Evolutionary conservation across 2,113 vertebrate genomes (phyloP), one percentile per base, ranked within the genome.

Genomic region (Notarius quadriscutis): DNA sequence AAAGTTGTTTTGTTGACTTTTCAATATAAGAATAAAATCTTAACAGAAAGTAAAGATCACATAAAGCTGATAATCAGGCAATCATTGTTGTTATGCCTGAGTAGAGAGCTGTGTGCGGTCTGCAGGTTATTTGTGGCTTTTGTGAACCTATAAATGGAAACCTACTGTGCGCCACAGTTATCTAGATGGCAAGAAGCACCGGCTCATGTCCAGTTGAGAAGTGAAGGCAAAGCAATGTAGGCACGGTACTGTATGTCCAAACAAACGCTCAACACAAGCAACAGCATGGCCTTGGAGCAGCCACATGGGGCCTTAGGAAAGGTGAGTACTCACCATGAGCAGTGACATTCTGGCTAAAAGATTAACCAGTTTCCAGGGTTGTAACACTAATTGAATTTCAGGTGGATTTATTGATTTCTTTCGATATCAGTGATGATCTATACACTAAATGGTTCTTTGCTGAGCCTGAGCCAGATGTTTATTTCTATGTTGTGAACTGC

Each of bases 141-240:
- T 96, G 89, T 51, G 94, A 85, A 87, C 93, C 97, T 99, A 98
- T 98, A 98, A 98, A 97, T 98, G 96, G 98, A 97, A 97, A 95
- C 94, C 92, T 75, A 84, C 6, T 89, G 94, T 93, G 93, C 92
- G 93, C 92, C 93, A 94, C 94, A 96, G 94, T 94, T 95, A 95
- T 94, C 93, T 91, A 92, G 91, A 86, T 89, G 41, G 72, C 89
- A 93, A 92, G 91, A 93, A 94, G 95, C 94, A 93, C 94, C 95
- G 93, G 93, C 93, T 92, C 92, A 92, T 62, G 87, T 92, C 92
- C 92, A 92, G 91, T 93, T 91, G 92, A 92, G 93, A 94, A 93
- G 92, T 87, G 82, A 90, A 82, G 90, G 89, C 34, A 88, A 55
- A 91, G 94, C 87, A 91, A 92, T 94, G 93, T 93, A 94, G 94